Base-by-base conservation (phyloP, 2,888 invertebrate genomes). In the Timandra comae region DNA sequence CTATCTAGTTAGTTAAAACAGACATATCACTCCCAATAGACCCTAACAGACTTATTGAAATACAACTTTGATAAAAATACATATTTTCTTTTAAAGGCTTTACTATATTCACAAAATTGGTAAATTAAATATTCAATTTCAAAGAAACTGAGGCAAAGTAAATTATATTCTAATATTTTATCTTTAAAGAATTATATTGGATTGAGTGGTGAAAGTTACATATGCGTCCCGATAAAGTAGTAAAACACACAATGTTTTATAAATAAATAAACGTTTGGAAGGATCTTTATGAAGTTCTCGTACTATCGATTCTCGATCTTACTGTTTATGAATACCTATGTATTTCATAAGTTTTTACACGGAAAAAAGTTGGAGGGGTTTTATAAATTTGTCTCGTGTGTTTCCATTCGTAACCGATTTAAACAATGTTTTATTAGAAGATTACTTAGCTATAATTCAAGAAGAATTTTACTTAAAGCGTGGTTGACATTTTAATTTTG, bases 121-220 rank as follows among this genome's bases (percentile, higher is more conserved):
- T 12, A 41, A 32, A 38, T 35, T 11, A 43, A 33, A 39, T 37
- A 41, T 46, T 41, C 36, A 42, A 42, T 43, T 48, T 35, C 12
- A 26, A 32, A 37, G 34, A 35, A 38, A 30, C 28, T 30, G 11
- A 3, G 16, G 7, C 9, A 24, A 24, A 24, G 6, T 11, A 11
- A 11, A 37, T 32, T 41, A 34, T 13, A 30, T 27, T 16, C 8
- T 13, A 35, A 38, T n/a, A 36, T 26, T 22, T 38, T n/a, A n/a
- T 20, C 24, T 38, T 21, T 22, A 27, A 35, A 38, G 10, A 39
- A 43, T 41, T 27, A 43, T 30, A 41, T 41, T 36, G 32, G 12
- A 35, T 43, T 34, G 32, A 40, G 35, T 32, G 35, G 36, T 30
- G 31, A 47, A 41, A 47, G 26, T 43, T 12, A 37, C 26, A 29